phyloP scores from a whole-genome alignment of 2,113 vertebrate species.

The Bambusicola thoracicus region DNA sequence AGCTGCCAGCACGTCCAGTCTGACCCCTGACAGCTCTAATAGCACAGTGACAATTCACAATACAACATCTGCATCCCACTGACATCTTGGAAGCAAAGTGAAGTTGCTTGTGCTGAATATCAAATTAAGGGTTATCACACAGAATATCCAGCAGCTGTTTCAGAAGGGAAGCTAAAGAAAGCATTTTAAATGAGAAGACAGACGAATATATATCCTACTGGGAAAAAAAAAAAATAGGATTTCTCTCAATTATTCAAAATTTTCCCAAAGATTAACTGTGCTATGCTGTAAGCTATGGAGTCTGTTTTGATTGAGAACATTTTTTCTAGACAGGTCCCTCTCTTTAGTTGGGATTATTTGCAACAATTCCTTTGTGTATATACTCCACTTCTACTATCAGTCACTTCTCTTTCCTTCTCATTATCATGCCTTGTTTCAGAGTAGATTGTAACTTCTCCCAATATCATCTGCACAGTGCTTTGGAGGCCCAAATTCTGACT shows the following conservation, averaged over 20 bases:
- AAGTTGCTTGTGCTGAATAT: not conserved
- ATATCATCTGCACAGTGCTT: fast-evolving
- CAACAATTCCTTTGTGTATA: not conserved
- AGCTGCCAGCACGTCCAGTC: not conserved
- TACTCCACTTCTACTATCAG: not conserved
- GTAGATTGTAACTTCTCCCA: not conserved
- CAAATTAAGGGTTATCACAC: not conserved
- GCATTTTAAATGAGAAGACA: not conserved
- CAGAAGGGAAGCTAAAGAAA: not conserved
- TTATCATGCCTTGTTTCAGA: fast-evolving
- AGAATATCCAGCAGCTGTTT: not conserved
- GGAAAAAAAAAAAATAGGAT: fast-evolving
- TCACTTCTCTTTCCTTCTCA: not conserved
- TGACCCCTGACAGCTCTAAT: not conserved
- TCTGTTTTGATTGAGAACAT: not conserved
- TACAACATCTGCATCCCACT: not conserved
- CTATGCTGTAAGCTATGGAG: not conserved
- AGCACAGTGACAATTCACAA: not conserved
- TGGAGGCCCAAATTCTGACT: fast-evolving
- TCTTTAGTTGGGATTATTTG: not conserved
- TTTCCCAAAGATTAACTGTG: not conserved
- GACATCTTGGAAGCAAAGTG: not conserved
- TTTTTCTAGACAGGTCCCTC: not conserved
- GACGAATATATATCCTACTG: not conserved
- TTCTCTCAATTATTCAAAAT: not conserved